Evolutionary conservation across 2,113 vertebrate species (phyloP).

Genomic region (Aix galericulata): DNA sequence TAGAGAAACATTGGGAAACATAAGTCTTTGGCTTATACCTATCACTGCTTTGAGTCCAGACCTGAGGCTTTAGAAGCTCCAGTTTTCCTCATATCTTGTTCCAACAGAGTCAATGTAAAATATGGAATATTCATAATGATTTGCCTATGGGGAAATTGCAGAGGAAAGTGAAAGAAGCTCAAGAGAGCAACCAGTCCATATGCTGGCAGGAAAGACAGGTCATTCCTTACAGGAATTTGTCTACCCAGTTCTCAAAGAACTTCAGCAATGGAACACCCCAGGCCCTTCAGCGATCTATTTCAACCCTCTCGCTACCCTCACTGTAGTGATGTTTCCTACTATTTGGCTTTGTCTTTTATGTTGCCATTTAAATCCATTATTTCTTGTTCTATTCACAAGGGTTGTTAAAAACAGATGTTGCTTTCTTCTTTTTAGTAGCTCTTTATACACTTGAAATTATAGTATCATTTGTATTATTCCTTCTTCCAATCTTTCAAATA

Average conservation of each 20-base stretch:
- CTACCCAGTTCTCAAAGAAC: neutral
- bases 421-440: neutral
- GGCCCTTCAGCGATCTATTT: neutral
- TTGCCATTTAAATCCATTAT: neutral
- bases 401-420: neutral
- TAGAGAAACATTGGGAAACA: neutral
- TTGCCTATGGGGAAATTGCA: neutral
- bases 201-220: neutral
- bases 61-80: neutral
- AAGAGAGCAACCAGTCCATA: neutral
- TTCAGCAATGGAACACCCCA: neutral
- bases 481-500: neutral
- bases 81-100: neutral
- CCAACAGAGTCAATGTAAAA: neutral
- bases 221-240: neutral
- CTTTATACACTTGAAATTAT: neutral
- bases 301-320: accelerated
- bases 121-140: neutral
- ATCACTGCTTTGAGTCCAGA: neutral
- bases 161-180: neutral
- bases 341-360: neutral
- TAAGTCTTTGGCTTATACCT: neutral
- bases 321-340: neutral
- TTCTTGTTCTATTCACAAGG: neutral
- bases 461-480: neutral